Base-by-base conservation (phyloP, 2,113 vertebrate genomes). In the Psophia crepitans region DNA sequence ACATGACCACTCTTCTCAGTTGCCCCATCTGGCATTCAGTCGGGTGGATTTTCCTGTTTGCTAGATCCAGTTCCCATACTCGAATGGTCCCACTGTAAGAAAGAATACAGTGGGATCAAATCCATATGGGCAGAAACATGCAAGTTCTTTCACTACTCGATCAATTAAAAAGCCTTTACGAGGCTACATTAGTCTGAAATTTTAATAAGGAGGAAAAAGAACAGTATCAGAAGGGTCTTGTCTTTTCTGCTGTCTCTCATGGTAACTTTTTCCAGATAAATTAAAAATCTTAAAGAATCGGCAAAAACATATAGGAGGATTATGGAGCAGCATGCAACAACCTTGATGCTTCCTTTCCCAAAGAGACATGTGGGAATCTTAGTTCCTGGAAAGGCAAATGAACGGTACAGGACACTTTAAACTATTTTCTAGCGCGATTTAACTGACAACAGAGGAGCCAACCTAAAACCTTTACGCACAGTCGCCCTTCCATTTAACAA, bases 31-130 rank as follows among this genome's bases (percentile, higher is more conserved):
- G 97, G 93, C 99, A 99, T 32, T 99, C 98, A 0, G 96, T 98
- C 2, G 99, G 98, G 46, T 93, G 90, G 89, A 99, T 98, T 97
- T 99, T 99, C 93, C 98, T 98, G 17, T 98, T 99, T 30, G 70
- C 56, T 17, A 98, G 84, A 92, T 99, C 99, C 71, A 99, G 88
- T 77, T 99, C 98, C 99, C 99, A 99, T 2, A 99, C 97, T 64
- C 98, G 98, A 84, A 99, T 82, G 30, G 98, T 99, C 66, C 96
- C 98, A 20, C 99, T 99, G n/a, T 18, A 65, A 35, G 56, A 46
- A 73, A 44, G 32, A 89, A 92, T 41, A 89, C 11, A 63, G 32
- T 41, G 74, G 39, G 87, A 51, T 90, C 32, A 84, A 77, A 64
- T 19, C 27, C 60, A 24, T 11, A 46, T 2, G 11, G 24, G 13